Evolutionary conservation across 2,888 invertebrate species (phyloP), one percentile per base, ranked within the genome.

Genomic region (Tetranychus piercei): DNA sequence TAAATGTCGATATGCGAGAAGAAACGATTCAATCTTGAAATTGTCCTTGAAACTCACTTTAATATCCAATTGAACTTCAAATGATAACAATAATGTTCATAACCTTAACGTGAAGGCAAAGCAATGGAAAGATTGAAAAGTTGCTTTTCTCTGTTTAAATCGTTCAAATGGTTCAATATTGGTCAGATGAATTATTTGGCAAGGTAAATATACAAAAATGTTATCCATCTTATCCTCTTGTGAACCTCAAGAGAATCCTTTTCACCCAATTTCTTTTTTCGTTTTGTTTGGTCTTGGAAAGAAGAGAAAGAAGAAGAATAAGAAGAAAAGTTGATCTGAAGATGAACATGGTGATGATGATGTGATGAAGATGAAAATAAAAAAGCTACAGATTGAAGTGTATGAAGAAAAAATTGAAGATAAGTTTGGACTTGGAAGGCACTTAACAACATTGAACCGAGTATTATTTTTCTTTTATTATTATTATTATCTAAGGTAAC

Each of bases 191-290:
- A 55, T 55, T 55, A 55, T 55, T 55, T 55, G 55, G 11, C 55
- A 55, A 15, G 55, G 55, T 55, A 15, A 55, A 55, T 15, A 15
- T 55, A 55, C 15, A 55, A 15, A 55, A 55, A 55, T 7, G 15
- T 55, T 55, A 55, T 55, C 55, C 55, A 55, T 55, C 55, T 55
- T 55, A 55, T 55, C 55, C 55, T 55, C 55, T 55, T 55, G 55
- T 55, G 55, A 15, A 9, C 55, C 55, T 55, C 15, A 55, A 55
- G 55, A 55, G 55, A 55, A 55, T 55, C 55, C 55, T 55, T 55
- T 55, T 55, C 15, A 55, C 55, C 55, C 15, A 55, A 55, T 55
- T 55, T 55, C 55, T 15, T 55, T 15, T 55, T 55, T 15, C 9
- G 15, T 55, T 55, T 55, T 9, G 9, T 55, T 34, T 34, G 34